Evolutionary conservation across 2,888 invertebrate genomes (phyloP).

Genomic region (Ischnura elegans): DNA sequence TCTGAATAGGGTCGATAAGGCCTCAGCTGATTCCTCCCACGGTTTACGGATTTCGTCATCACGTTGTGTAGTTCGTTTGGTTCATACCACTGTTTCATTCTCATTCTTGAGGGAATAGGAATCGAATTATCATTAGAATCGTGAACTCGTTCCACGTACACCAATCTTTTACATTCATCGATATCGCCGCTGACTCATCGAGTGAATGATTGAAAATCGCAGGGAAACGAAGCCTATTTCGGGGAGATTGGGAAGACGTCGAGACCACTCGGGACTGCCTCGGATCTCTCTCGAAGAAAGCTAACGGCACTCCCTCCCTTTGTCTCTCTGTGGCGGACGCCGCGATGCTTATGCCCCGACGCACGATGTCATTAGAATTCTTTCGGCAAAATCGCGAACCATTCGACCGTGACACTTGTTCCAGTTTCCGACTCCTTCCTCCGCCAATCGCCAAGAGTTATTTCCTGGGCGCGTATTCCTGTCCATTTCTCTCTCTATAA

Average conservation of each 20-base stretch:
- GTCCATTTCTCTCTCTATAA: neutral
- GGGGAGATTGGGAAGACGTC: neutral
- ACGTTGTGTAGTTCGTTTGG: too few species aligned
- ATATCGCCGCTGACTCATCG: neutral
- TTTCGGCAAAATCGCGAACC: neutral
- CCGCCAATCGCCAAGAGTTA: neutral
- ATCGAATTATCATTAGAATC: neutral
- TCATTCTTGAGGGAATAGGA: too few species aligned
- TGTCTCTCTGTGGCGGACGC: neutral
- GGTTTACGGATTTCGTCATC: too few species aligned
- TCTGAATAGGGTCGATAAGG: too few species aligned
- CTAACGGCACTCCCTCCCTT: neutral
- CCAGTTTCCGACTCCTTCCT: neutral
- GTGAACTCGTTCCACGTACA: neutral
- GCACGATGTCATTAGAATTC: slow-evolving; percentile 22
- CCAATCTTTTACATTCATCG: neutral
- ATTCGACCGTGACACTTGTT: neutral
- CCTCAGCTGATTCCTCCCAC: too few species aligned
- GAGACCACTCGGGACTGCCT: neutral
- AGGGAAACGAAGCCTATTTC: neutral
- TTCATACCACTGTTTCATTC: too few species aligned
- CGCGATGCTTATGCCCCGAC: neutral
- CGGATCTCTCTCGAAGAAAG: neutral
- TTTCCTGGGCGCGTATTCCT: neutral
- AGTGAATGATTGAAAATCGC: neutral